Conservation (phyloP, 2,113 vertebrate genomes). For the Xenopus laevis region DNA sequence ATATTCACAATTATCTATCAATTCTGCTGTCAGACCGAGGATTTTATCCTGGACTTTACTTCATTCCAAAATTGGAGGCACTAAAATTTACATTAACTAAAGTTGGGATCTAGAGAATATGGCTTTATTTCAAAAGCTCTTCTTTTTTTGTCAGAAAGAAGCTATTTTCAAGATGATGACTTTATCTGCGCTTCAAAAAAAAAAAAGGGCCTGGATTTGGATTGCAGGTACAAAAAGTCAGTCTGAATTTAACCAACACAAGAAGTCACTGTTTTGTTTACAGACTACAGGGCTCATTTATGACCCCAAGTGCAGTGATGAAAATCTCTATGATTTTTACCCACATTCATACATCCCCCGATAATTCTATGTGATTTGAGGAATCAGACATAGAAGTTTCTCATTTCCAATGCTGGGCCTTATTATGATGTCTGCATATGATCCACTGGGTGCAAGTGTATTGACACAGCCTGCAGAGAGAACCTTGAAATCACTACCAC, state of each 20-base stretch:
- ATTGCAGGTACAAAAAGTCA: constrained; percentile 75
- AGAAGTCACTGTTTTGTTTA: too few relatives aligned
- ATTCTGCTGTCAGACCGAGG: constrained; percentile 73
- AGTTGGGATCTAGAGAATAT: constrained; percentile 82
- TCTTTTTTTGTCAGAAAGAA: constrained; percentile 79
- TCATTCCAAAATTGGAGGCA: constrained; percentile 92
- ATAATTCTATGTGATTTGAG: too few relatives aligned
- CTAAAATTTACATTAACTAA: constrained; percentile 93
- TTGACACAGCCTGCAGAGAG: too few relatives aligned
- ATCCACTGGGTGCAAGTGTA: too few relatives aligned
- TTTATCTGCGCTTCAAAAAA: constrained; percentile 87
- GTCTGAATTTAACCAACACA: constrained; percentile 48
- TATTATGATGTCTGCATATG: too few relatives aligned
- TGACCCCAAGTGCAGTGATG: too few relatives aligned
- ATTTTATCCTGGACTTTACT: constrained; percentile 84
- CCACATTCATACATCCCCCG: too few relatives aligned
- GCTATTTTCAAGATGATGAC: constrained; percentile 92
- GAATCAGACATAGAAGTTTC: too few relatives aligned
- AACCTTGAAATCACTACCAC: too few relatives aligned
- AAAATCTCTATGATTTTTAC: too few relatives aligned
- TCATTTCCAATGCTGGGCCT: too few relatives aligned
- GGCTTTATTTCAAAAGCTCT: constrained; percentile 82
- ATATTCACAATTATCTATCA: constrained; percentile 96
- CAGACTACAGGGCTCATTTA: too few relatives aligned
- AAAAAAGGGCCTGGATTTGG: constrained; percentile 78